These are phyloP conservation scores for Xenops minutus DNA, from an alignment of 2,797 vertebrate genomes.

Conservation along the genomic window DNA sequence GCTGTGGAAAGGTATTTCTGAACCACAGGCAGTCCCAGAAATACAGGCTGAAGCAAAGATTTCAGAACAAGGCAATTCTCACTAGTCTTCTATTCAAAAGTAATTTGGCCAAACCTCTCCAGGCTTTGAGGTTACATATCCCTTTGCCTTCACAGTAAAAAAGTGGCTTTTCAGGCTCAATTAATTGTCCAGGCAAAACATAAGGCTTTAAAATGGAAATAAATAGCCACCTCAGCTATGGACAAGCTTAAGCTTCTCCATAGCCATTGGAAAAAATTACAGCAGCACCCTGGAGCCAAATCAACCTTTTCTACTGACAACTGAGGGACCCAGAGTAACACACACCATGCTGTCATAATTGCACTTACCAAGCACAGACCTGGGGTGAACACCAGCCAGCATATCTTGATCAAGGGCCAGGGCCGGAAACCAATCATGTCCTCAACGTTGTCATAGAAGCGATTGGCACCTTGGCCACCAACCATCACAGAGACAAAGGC, in stretches of 20 bases:
- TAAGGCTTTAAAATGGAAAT: background rate
- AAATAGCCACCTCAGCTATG: background rate
- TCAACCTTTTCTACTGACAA: background rate
- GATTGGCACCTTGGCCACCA: constrained; percentile 79
- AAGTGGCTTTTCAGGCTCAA: background rate
- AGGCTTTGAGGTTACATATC: background rate
- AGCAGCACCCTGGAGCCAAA: background rate
- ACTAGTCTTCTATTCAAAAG: background rate
- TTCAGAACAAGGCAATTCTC: background rate
- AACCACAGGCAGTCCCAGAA: background rate
- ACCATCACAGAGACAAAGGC: background rate
- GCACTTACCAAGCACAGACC: constrained; percentile 80
- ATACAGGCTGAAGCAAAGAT: background rate
- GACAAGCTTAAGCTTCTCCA: background rate
- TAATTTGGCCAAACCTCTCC: background rate
- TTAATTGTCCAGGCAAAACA: background rate
- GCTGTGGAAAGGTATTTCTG: background rate
- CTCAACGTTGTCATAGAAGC: constrained; percentile 84
- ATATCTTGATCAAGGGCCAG: constrained; percentile 82
- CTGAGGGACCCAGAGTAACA: background rate
- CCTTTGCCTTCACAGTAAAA: background rate
- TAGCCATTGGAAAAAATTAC: background rate
- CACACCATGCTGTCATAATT: background rate
- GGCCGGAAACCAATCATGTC: constrained; percentile 90
- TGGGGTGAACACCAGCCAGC: constrained; percentile 85